Conservation (phyloP, 1,140 invertebrate species). For the Teleogryllus occipitalis region DNA sequence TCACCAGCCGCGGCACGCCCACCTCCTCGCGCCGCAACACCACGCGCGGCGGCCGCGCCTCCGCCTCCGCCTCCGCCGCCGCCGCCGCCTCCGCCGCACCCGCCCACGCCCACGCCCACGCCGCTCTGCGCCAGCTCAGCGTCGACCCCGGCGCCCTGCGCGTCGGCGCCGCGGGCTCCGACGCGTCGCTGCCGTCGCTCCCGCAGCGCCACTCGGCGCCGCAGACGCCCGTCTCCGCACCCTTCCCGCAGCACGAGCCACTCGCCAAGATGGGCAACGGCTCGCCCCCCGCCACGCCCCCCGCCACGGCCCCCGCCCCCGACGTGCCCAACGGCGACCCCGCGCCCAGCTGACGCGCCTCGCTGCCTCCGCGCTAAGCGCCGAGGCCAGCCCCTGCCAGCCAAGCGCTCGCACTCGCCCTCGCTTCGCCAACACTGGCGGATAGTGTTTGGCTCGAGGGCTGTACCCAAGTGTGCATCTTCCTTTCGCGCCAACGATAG, state of each 20-base stretch:
- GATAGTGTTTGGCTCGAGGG: too few relatives aligned
- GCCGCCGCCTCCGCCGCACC: too few relatives aligned
- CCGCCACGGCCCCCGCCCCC: too few relatives aligned
- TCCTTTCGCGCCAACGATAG: too few relatives aligned
- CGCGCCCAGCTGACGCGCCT: neutral
- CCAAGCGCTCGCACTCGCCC: too few relatives aligned
- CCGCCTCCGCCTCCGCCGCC: neutral
- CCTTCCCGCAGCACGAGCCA: constrained; percentile 9
- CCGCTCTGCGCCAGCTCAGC: constrained; percentile 31
- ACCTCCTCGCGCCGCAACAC: constrained; percentile 44
- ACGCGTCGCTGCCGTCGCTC: neutral
- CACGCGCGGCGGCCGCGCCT: constrained; percentile 37
- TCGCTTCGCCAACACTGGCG: too few relatives aligned
- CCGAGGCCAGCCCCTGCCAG: too few relatives aligned
- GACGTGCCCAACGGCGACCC: neutral
- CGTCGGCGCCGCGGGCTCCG: neutral
- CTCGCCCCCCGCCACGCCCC: neutral
- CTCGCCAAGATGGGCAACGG: neutral
- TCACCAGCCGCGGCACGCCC: constrained; percentile 34
- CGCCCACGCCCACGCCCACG: constrained; percentile 34
- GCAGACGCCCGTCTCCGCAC: constrained; percentile 13
- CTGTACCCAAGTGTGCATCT: too few relatives aligned
- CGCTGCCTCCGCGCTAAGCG: neutral
- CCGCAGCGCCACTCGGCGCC: constrained; percentile 17
- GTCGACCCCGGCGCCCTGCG: constrained; percentile 9